These are phyloP conservation scores for Henricia sp. DNA, from an alignment of 53 echinoderm and acorn worm genomes.

Conservation along the genomic window DNA sequence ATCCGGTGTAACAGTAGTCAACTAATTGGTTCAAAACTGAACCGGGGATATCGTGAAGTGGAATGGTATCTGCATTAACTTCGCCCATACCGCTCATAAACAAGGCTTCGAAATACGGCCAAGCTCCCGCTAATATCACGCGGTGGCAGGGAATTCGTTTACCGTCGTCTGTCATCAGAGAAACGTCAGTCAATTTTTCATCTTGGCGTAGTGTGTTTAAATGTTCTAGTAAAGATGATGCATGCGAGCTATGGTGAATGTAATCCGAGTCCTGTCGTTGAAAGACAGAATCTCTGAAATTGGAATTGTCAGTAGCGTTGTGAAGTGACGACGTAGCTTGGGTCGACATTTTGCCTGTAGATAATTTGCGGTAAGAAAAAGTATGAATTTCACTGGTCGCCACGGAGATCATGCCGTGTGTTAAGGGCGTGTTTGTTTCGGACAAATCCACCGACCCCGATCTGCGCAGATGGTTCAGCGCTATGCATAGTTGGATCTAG, in stretches of 20 bases:
- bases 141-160: slow-evolving; percentile 22
- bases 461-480: no score
- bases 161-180: slow-evolving; percentile 33
- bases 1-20: slow-evolving; percentile 56
- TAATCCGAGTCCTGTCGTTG: not conserved
- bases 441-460: no score
- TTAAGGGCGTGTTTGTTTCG: no score
- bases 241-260: slow-evolving; percentile 6
- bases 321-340: no score
- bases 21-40: slow-evolving; percentile 10
- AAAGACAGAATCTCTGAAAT: no score
- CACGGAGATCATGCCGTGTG: no score
- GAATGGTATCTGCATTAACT: not conserved
- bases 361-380: no score
- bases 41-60: slow-evolving; percentile 26
- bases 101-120: slow-evolving; percentile 42
- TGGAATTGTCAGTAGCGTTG: no score
- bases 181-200: slow-evolving; percentile 6
- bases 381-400: no score
- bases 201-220: slow-evolving; percentile 21
- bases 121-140: slow-evolving; percentile 19
- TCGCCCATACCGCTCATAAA: slow-evolving; percentile 51
- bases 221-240: slow-evolving; percentile 6
- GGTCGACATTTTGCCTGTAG: no score
- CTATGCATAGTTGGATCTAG: no score